Conservation (phyloP, 2,113 vertebrate genomes). For the Leucoraja erinaceus region DNA sequence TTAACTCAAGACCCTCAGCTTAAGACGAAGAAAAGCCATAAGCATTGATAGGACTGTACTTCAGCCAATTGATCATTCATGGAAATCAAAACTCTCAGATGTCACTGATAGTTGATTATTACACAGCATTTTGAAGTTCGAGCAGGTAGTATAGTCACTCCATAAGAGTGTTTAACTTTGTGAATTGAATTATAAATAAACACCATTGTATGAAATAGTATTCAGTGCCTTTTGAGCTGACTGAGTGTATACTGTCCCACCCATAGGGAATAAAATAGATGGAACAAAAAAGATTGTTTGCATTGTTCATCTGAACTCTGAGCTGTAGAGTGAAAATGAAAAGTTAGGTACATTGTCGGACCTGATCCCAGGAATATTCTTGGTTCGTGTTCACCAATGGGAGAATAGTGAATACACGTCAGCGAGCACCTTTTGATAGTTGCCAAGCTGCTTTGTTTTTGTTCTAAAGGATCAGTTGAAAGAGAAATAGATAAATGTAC, state of each 20-base stretch:
- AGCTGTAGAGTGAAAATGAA: neutral
- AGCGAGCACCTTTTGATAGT: neutral
- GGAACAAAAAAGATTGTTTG: neutral
- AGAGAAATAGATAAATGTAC: neutral
- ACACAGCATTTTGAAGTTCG: neutral
- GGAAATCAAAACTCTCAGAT: neutral
- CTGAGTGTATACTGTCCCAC: neutral
- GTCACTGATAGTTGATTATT: neutral
- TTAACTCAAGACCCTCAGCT: neutral
- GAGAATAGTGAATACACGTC: neutral
- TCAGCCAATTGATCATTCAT: neutral
- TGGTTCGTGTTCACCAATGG: neutral
- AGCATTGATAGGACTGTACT: neutral
- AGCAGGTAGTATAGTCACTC: neutral
- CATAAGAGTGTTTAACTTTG: neutral
- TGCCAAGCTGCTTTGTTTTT: neutral
- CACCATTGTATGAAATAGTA: too few species aligned
- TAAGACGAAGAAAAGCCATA: neutral
- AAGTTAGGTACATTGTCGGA: neutral
- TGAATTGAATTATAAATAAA: neutral
- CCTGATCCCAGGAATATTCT: neutral
- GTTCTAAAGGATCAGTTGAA: neutral
- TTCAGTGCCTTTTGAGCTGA: neutral
- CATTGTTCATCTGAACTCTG: neutral
- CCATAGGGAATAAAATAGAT: neutral